Conservation (phyloP, 2,797 vertebrate genomes). For the Saguinus oedipus region DNA sequence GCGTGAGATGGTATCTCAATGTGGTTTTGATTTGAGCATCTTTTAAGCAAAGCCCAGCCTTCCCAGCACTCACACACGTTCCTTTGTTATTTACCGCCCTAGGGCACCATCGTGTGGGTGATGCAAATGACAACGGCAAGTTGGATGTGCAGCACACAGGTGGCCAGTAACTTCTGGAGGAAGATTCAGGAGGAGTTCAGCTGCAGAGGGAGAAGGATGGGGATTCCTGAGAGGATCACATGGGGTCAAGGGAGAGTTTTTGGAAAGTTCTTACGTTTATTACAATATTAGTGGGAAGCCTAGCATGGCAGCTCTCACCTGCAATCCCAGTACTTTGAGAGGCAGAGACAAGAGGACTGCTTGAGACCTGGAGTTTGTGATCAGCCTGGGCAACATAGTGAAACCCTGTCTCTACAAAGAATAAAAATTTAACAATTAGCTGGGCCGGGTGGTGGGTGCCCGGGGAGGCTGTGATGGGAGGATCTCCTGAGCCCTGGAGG, state of each 20-base stretch:
- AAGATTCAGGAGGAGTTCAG: background rate
- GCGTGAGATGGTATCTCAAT: too few species aligned
- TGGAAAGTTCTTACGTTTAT: background rate
- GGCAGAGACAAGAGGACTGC: background rate
- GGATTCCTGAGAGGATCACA: rapidly evolving
- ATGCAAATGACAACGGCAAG: rapidly evolving
- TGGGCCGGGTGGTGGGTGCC: background rate
- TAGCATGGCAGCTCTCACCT: background rate
- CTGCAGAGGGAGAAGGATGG: background rate
- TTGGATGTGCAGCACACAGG: rapidly evolving
- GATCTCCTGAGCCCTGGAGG: background rate
- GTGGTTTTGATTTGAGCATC: too few species aligned
- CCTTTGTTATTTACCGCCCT: background rate
- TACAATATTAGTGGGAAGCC: background rate
- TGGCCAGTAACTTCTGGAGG: background rate
- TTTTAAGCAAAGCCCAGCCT: too few species aligned
- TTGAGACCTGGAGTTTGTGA: background rate
- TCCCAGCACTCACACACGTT: rapidly evolving
- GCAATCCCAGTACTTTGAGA: background rate
- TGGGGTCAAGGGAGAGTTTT: background rate
- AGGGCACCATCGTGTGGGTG: rapidly evolving
- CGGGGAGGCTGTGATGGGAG: background rate
- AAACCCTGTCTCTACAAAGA: background rate
- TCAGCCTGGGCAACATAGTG: background rate
- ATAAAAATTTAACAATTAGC: background rate